These are phyloP conservation scores for Passer montanus DNA, from an alignment of 2,113 vertebrate species.

Conservation along the genomic window DNA sequence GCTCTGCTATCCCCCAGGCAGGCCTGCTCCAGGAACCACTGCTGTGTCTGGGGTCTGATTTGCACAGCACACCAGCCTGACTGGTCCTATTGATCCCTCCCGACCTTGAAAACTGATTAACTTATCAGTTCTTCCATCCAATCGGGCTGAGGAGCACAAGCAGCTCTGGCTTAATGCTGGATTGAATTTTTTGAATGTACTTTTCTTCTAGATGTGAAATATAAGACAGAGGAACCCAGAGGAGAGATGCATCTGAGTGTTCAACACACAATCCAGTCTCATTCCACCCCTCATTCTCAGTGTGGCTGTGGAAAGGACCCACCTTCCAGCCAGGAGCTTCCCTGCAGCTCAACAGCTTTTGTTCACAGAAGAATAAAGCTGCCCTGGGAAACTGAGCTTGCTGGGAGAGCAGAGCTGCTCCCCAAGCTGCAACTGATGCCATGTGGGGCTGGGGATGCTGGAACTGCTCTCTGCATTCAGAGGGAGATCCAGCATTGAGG, in stretches of 20 bases:
- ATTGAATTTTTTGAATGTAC: background rate
- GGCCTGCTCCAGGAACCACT: background rate
- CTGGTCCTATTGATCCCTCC: background rate
- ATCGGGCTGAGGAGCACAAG: background rate
- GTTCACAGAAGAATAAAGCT: conserved; percentile 17
- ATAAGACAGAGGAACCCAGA: background rate
- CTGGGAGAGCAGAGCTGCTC: background rate
- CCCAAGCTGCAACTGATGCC: background rate
- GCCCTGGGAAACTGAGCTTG: background rate
- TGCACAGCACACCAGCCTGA: background rate
- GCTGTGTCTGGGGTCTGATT: background rate
- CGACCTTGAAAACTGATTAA: background rate
- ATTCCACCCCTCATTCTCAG: background rate
- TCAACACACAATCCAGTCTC: background rate
- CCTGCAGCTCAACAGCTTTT: background rate
- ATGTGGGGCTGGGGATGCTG: conserved; percentile 13
- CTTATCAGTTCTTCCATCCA: background rate
- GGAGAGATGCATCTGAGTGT: background rate
- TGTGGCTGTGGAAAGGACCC: background rate
- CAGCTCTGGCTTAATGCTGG: background rate
- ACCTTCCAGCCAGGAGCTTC: conserved; percentile 26
- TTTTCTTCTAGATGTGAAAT: background rate
- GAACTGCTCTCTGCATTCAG: background rate
- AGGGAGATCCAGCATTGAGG: background rate
- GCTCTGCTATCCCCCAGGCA: background rate